Percentiles rank a stretch among this genome's conserved stretches.
Conservation (phyloP, 1,140 invertebrate genomes). For the Asobara japonica region DNA sequence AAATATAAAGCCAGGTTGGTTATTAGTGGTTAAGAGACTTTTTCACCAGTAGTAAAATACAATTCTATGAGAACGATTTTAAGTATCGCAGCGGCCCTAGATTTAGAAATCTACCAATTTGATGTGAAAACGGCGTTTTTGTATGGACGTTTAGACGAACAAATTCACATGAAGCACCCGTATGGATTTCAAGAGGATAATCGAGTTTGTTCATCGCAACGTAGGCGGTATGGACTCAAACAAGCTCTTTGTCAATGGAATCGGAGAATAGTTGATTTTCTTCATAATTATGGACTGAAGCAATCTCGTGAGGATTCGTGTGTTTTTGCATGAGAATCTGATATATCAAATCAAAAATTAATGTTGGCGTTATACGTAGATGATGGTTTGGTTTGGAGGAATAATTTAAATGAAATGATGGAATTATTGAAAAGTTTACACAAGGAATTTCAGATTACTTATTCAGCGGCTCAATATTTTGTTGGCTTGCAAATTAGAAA, state of each 20-base stretch:
- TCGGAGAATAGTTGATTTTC: neutral
- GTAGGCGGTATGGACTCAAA: too few species aligned
- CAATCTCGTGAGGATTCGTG: neutral
- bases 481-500: constrained; percentile 5
- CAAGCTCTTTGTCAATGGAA: too few species aligned
- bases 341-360: neutral
- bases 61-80: constrained; percentile 39
- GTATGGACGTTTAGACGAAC: constrained; percentile 37
- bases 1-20: neutral
- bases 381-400: neutral
- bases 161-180: constrained; percentile 23
- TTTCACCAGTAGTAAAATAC: constrained; percentile 32
- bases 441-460: neutral
- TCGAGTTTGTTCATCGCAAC: too few species aligned
- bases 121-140: constrained; percentile 47
- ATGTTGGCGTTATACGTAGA: neutral
- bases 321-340: neutral
- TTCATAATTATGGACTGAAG: neutral
- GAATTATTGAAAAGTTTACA: neutral
- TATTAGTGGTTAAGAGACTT: neutral
- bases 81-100: constrained; percentile 36
- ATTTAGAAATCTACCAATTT: constrained; percentile 44
- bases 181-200: too few species aligned
- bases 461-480: neutral
- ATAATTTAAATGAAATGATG: neutral